Percentiles rank a stretch among this genome's conserved stretches.
Evolutionary conservation across 2,888 invertebrate species (phyloP).

Genomic region (Drosophila greeni): DNA sequence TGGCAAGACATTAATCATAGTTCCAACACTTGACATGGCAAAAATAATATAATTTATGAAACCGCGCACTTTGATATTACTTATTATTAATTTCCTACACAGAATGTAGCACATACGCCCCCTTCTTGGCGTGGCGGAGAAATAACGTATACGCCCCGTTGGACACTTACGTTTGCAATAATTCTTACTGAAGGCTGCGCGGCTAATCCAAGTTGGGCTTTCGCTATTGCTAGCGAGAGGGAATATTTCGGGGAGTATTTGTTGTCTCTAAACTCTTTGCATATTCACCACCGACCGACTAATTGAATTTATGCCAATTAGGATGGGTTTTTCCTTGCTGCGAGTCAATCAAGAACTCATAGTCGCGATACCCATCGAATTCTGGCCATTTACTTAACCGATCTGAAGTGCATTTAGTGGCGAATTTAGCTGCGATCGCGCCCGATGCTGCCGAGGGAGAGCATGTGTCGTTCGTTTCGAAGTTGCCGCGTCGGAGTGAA

Average conservation of each 20-base stretch:
- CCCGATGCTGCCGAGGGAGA: slow-evolving; percentile 71
- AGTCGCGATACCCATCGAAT: slow-evolving; percentile 21
- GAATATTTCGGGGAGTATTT: slow-evolving; percentile 16
- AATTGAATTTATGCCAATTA: slow-evolving; percentile 32
- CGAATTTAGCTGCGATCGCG: slow-evolving; percentile 56
- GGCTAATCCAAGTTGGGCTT: slow-evolving; percentile 37
- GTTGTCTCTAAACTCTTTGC: slow-evolving; percentile 25
- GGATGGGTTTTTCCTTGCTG: background rate
- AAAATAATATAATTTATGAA: slow-evolving; percentile 25
- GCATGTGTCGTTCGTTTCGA: slow-evolving; percentile 70
- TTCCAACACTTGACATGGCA: slow-evolving; percentile 3
- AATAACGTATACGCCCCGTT: slow-evolving; percentile 40
- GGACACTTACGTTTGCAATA: slow-evolving; percentile 33
- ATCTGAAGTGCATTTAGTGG: slow-evolving; percentile 14
- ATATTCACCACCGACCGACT: slow-evolving; percentile 28
- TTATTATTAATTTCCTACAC: slow-evolving; percentile 15
- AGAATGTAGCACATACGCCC: slow-evolving; percentile 28
- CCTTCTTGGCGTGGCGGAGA: background rate
- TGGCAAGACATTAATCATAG: slow-evolving; percentile 26
- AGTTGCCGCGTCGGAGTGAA: slow-evolving; percentile 79
- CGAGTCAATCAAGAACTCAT: slow-evolving; percentile 13
- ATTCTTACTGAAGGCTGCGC: slow-evolving; percentile 20
- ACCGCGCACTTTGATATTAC: slow-evolving; percentile 9
- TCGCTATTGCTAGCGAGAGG: slow-evolving; percentile 7
- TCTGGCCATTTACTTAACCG: slow-evolving; percentile 4